Base-by-base conservation (phyloP, 2,113 vertebrate genomes). In the Micromys minutus region DNA sequence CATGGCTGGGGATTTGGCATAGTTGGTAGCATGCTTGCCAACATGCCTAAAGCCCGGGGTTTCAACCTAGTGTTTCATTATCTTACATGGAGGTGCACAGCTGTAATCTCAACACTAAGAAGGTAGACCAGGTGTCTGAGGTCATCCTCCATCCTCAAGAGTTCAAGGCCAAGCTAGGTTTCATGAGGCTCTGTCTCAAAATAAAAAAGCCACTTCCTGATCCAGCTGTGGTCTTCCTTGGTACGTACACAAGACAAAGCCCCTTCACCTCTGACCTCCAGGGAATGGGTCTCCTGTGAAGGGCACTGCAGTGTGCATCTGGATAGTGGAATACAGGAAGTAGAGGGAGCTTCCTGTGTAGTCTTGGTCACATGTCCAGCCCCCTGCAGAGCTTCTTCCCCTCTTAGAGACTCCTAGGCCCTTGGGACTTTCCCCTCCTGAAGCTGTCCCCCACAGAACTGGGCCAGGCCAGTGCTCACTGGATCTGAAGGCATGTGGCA, bases 371-470 rank as follows among this genome's bases (percentile, higher is more conserved):
- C 34, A 10, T 34, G 31, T 9, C 42, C 26, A 3, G 76, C 29
- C 89, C 22, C 47, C 47, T 42, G 39, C 19, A 7, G 71, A 8
- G 7, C 1, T 63, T 1, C 21, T 9, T 11, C n/a, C 36, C 8
- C 29, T 67, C 61, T 22, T 65, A 42, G 5, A 1, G 17, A 36
- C 15, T 22, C 17, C 59, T n/a, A 42, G 45, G 39, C 42, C 45
- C 55, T 19, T 0, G 34, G 50, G 42, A 31, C 34, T 12, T 42
- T 42, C 36, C 29, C 45, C 47, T 29, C 7, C 65, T 1, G 0
- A 55, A 69, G 59, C 0, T 1, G 2, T 10, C 47, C 4, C 13
- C 4, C 0, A 1, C 61, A 21, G 76, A 13, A 2, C 79, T 5
- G 22, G 57, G 74, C 81, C 21, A 3, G 50, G 34, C 13, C 29